Percentiles rank a stretch among this genome's conserved stretches.
Evolutionary conservation across 2,888 invertebrate species (phyloP).

Genomic region (Sicus ferrugineus): DNA sequence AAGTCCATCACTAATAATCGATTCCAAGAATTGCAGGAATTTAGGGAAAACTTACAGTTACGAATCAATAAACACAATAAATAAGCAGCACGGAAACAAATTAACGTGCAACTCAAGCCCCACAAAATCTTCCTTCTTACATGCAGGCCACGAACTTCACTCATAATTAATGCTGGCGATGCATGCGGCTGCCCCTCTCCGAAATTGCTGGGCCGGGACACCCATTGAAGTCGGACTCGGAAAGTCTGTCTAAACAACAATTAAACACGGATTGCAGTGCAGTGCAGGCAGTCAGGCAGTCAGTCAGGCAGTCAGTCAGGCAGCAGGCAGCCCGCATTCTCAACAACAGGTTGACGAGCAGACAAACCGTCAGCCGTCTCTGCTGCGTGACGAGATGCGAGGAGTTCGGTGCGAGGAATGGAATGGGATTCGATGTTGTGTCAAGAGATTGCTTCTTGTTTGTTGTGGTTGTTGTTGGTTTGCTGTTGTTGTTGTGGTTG

Average conservation of each 20-base stretch:
- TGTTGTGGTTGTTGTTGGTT: no score
- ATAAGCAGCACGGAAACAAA: not conserved
- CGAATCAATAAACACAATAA: not conserved
- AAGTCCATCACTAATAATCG: not conserved
- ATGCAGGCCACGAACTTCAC: not conserved
- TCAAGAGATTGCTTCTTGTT: not conserved
- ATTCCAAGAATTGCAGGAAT: not conserved
- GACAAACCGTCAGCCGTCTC: not conserved
- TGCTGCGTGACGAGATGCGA: not conserved
- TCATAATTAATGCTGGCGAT: not conserved
- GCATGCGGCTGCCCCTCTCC: not conserved
- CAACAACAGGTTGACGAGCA: not conserved
- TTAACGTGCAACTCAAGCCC: not conserved
- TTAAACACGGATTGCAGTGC: slow-evolving; percentile 26
- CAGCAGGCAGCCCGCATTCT: not conserved
- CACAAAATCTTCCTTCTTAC: not conserved
- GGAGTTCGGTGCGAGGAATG: not conserved
- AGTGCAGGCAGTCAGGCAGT: not conserved
- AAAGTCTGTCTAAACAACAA: slow-evolving; percentile 12
- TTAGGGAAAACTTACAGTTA: not conserved
- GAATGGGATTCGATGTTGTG: not conserved
- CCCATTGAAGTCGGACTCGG: not conserved
- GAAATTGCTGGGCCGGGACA: not conserved
- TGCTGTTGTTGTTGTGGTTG: not conserved
- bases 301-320: not conserved